These are phyloP conservation scores for Kuschelorhynchus macadamiae DNA, from an alignment of 2,888 invertebrate genomes.

Conservation along the genomic window DNA sequence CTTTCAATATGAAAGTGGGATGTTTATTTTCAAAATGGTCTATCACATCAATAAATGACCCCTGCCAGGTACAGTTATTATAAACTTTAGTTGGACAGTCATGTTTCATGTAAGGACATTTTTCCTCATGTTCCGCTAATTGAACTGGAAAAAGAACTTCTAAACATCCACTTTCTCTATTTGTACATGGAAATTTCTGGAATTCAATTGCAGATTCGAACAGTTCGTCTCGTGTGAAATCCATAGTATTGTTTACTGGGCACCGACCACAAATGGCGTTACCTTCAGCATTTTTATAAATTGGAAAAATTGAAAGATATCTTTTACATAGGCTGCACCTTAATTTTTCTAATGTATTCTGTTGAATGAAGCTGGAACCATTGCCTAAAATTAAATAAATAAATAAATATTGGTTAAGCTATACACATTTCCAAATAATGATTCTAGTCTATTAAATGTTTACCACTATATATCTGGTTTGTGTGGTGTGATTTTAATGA, in stretches of 20 bases:
- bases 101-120: constrained; percentile 57
- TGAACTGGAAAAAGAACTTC: constrained; percentile 55
- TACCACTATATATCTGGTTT: no score
- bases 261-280: constrained; percentile 61
- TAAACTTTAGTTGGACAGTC: constrained; percentile 52
- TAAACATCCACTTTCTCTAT: constrained; percentile 58
- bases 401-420: no score
- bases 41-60: constrained; percentile 54
- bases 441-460: no score
- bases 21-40: constrained; percentile 61
- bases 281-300: constrained; percentile 50
- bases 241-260: constrained; percentile 51
- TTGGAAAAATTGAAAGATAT: constrained; percentile 59
- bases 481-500: no score
- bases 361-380: constrained; percentile 16
- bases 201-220: constrained; percentile 58
- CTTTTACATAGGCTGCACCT: constrained; percentile 58
- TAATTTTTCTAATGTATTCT: constrained; percentile 51
- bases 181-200: constrained; percentile 61
- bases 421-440: no score
- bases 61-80: constrained; percentile 60
- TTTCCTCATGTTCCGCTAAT: constrained; percentile 58
- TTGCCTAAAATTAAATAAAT: constrained; percentile 13
- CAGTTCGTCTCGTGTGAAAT: constrained; percentile 54
- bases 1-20: constrained; percentile 56